phyloP scores from a whole-genome alignment of 2,797 vertebrate species.

The Cossypha heuglini region DNA sequence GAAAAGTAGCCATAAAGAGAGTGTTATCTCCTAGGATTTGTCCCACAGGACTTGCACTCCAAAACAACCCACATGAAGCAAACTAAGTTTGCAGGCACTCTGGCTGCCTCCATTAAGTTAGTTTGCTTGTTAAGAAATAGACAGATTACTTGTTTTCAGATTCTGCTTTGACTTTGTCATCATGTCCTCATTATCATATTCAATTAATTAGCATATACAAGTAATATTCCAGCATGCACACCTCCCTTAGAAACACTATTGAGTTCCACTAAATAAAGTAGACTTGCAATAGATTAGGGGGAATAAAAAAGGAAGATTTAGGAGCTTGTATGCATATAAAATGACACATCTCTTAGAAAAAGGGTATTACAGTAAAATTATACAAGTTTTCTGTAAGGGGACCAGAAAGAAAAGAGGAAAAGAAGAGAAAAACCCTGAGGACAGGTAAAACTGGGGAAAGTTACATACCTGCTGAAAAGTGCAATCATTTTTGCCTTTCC shows the following conservation, averaged over 20 bases:
- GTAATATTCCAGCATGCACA: constrained; percentile 54
- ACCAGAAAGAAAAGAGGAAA: neutral
- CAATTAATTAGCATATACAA: constrained; percentile 69
- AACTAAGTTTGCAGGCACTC: neutral
- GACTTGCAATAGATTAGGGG: constrained; percentile 5
- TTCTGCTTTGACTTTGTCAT: constrained; percentile 68
- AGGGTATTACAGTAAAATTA: neutral
- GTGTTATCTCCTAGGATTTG: neutral
- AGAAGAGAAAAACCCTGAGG: neutral
- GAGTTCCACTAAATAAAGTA: constrained; percentile 57
- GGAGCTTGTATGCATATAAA: neutral
- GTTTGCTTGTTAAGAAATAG: constrained; percentile 34
- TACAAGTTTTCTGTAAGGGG: neutral
- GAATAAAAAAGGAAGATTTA: constrained; percentile 18
- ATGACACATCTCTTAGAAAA: neutral
- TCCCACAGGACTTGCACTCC: neutral
- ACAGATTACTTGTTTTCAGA: constrained; percentile 53
- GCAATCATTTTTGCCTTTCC: neutral
- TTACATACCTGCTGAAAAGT: neutral
- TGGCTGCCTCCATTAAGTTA: neutral
- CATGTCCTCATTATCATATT: constrained; percentile 73
- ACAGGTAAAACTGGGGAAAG: neutral
- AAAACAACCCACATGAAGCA: neutral
- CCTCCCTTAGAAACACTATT: constrained; percentile 39
- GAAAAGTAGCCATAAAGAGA: neutral